Evolutionary conservation across 2,888 invertebrate species (phyloP).

Genomic region (Cerceris rybyensis): DNA sequence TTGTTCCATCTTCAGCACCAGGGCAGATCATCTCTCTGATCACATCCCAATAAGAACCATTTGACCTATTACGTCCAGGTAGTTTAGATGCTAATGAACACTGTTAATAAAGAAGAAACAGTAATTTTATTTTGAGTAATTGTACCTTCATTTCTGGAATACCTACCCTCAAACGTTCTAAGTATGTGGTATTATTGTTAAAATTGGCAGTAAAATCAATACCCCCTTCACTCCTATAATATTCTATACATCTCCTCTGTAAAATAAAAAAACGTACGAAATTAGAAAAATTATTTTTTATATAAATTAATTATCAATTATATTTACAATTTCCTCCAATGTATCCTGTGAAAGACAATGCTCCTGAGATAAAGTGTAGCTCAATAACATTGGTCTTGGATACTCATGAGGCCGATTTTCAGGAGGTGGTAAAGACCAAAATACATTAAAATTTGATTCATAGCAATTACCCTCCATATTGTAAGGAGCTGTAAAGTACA

Average conservation of each 20-base stretch:
- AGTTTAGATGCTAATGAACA: slow-evolving; percentile 91
- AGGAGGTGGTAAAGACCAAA: slow-evolving; percentile 98
- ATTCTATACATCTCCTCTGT: slow-evolving; percentile 90
- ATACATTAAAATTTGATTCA: slow-evolving; percentile 92
- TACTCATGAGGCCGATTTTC: slow-evolving; percentile 96
- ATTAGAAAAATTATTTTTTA: not conserved
- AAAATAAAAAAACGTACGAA: slow-evolving; percentile 50
- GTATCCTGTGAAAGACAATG: slow-evolving; percentile 90
- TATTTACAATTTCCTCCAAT: slow-evolving; percentile 89
- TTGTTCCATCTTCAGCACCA: slow-evolving; percentile 85
- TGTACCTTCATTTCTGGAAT: slow-evolving; percentile 8
- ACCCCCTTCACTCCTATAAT: slow-evolving; percentile 89
- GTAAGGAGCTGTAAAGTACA: slow-evolving; percentile 86
- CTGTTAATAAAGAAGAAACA: slow-evolving; percentile 64
- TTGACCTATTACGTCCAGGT: slow-evolving; percentile 89
- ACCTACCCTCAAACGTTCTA: slow-evolving; percentile 90
- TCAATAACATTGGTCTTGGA: slow-evolving; percentile 95
- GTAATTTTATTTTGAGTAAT: slow-evolving; percentile 11
- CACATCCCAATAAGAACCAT: slow-evolving; percentile 90
- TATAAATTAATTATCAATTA: slow-evolving; percentile 9
- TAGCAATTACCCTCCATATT: slow-evolving; percentile 90
- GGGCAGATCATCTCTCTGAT: slow-evolving; percentile 90
- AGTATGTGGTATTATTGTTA: slow-evolving; percentile 88
- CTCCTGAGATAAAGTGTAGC: slow-evolving; percentile 92
- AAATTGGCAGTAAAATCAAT: slow-evolving; percentile 87